Evolutionary conservation across 2,888 invertebrate genomes (phyloP).

Genomic region (Cantharis rustica): DNA sequence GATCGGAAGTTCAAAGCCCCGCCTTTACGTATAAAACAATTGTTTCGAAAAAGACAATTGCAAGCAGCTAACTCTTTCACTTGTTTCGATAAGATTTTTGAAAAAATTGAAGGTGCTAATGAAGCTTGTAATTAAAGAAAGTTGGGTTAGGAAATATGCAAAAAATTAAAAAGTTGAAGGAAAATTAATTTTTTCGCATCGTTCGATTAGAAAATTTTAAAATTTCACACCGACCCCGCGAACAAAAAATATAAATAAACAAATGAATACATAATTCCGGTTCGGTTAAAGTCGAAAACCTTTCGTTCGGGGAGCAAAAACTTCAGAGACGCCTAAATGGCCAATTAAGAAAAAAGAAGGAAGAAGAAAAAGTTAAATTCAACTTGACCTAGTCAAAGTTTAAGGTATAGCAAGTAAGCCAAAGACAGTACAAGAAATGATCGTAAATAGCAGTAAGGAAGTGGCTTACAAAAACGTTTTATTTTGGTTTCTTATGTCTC

Average conservation of each 20-base stretch:
- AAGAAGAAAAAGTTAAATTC: slow-evolving; percentile 14
- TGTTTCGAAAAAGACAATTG: slow-evolving; percentile 20
- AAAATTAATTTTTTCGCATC: not conserved
- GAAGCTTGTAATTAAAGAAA: not conserved
- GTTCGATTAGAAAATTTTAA: not conserved
- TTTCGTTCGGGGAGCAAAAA: not conserved
- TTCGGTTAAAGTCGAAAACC: not conserved
- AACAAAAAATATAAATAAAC: not conserved
- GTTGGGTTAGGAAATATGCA: not conserved
- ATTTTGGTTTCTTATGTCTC: slow-evolving; percentile 50
- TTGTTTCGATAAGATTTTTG: not conserved
- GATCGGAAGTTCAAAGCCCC: slow-evolving; percentile 22
- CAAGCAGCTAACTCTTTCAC: not conserved
- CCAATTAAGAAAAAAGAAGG: not conserved
- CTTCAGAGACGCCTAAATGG: not conserved
- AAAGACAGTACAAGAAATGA: slow-evolving; percentile 25
- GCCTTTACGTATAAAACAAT: slow-evolving; percentile 28
- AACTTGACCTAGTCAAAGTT: slow-evolving; percentile 28
- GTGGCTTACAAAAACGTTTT: slow-evolving; percentile 49
- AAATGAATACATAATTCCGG: not conserved
- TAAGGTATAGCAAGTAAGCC: slow-evolving; percentile 7
- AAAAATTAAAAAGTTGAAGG: not conserved
- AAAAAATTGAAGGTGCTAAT: not conserved
- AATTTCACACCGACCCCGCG: not conserved
- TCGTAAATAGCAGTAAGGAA: slow-evolving; percentile 35